Base-by-base conservation (phyloP, 2,888 invertebrate genomes). In the Dilophus febrilis region DNA sequence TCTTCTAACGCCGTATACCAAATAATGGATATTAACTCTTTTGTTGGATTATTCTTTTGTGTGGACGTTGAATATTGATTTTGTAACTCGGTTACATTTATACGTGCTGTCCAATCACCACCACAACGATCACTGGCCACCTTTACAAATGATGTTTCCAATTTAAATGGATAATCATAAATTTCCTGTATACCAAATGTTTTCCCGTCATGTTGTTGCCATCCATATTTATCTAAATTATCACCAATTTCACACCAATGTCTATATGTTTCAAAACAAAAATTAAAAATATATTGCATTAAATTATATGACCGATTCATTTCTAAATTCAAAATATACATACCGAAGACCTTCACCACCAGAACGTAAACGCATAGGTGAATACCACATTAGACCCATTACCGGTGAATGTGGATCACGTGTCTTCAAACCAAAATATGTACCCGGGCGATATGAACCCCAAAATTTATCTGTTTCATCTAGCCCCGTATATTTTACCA, bases 351-450 rank as follows among this genome's bases (percentile, higher is more conserved):
- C 85, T 46, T 80, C 79, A 46, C 81, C 82, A 27, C 73, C 73
- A 2, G 73, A 70, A 0, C 70, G 65, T 19, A 79, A 53, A 47
- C 71, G 65, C 3, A 70, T 69, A 0, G 84, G 83, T 46, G 82
- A 77, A 56, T 95, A 90, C 97, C 95, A 97, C 92, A 97, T 94
- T 17, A 95, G 64, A 1, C 98, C 98, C 52, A 88, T 80, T 0
- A 92, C 79, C 1, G 92, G 72, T 0, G 95, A 92, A 40, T 77
- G 66, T 0, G 90, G 85, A 56, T 87, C 86, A 40, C 95, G 66
- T 0, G 87, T 88, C 64, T 91, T 88, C 56, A 98, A 63, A 0
- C 92, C 94, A 58, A 94, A 79, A 60, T 94, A 94, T 3, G 77
- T 72, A 0, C 86, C 83, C 0, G 92, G 78, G 18, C 92, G 63